These are phyloP conservation scores for Plusia festucae DNA, from an alignment of 2,888 invertebrate genomes.

Conservation along the genomic window DNA sequence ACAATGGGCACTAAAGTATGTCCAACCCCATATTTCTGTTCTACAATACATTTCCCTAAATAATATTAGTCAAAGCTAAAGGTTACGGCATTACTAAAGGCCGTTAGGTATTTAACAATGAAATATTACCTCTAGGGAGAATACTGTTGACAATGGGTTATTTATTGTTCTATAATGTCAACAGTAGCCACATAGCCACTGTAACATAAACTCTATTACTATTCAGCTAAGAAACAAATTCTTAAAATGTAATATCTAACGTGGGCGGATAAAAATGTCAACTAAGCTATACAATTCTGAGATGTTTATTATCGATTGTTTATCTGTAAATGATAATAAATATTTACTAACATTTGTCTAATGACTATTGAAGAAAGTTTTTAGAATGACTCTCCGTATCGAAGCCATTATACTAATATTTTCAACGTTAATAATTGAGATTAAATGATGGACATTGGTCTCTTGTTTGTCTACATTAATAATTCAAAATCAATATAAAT, in stretches of 20 bases:
- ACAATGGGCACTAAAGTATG: not conserved
- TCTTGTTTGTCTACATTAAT: conserved; percentile 4
- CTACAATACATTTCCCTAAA: conserved; percentile 2
- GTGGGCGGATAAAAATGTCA: conserved; percentile 48
- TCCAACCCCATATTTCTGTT: not conserved
- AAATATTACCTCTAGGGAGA: conserved; percentile 58
- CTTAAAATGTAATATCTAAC: conserved; percentile 8
- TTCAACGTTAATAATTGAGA: too few species aligned
- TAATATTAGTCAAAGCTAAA: conserved; percentile 13
- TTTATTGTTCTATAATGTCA: conserved; percentile 64
- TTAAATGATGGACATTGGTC: not conserved
- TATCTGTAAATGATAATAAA: conserved; percentile 31
- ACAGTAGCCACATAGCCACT: conserved; percentile 38
- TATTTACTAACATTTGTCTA: conserved; percentile 49
- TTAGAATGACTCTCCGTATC: conserved; percentile 18
- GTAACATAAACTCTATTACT: conserved; percentile 33
- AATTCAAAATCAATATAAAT: not conserved
- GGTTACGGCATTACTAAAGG: conserved; percentile 55
- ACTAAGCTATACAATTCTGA: conserved; percentile 23
- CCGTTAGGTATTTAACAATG: conserved; percentile 53
- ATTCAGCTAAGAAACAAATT: conserved; percentile 33
- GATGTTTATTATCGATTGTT: conserved; percentile 44
- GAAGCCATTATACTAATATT: conserved; percentile 29
- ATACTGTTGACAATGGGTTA: conserved; percentile 60
- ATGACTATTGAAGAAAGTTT: conserved; percentile 43